Percentiles rank a stretch among this genome's conserved stretches.
phyloP scores from a whole-genome alignment of 2,888 invertebrate species.

The Xestia rhomboidea region DNA sequence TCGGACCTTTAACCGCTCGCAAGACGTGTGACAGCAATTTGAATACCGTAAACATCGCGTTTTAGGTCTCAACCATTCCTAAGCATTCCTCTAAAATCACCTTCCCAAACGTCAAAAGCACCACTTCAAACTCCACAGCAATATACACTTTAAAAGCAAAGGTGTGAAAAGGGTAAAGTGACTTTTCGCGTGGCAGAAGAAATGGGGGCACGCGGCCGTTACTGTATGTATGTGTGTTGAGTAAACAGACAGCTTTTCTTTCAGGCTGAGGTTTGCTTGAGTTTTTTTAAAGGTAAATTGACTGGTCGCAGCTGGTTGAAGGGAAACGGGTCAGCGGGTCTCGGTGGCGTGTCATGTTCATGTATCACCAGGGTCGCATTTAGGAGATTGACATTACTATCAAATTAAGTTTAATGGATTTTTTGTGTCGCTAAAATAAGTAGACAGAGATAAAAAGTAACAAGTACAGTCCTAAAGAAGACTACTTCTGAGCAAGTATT shows the following conservation, averaged over 20 bases:
- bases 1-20: conserved; percentile 69
- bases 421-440: neutral
- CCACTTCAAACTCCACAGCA: conserved; percentile 71
- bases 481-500: neutral
- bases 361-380: conserved; percentile 84
- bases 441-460: neutral
- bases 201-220: conserved; percentile 85
- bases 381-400: conserved; percentile 45
- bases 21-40: conserved; percentile 83
- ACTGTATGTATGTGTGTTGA: conserved; percentile 86
- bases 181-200: conserved; percentile 77
- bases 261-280: conserved; percentile 82
- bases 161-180: conserved; percentile 75
- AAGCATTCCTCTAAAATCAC: conserved; percentile 77
- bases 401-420: neutral
- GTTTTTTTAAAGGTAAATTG: conserved; percentile 89
- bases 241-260: conserved; percentile 89
- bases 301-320: conserved; percentile 86
- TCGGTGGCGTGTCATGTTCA: conserved; percentile 87
- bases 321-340: conserved; percentile 89
- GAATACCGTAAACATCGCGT: conserved; percentile 86
- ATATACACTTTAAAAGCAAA: conserved; percentile 82
- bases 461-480: no score
- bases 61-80: conserved; percentile 84
- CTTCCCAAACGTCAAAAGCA: conserved; percentile 71